These are phyloP conservation scores for Zaprionus capensis DNA, from an alignment of 1,140 invertebrate genomes.

Conservation along the genomic window DNA sequence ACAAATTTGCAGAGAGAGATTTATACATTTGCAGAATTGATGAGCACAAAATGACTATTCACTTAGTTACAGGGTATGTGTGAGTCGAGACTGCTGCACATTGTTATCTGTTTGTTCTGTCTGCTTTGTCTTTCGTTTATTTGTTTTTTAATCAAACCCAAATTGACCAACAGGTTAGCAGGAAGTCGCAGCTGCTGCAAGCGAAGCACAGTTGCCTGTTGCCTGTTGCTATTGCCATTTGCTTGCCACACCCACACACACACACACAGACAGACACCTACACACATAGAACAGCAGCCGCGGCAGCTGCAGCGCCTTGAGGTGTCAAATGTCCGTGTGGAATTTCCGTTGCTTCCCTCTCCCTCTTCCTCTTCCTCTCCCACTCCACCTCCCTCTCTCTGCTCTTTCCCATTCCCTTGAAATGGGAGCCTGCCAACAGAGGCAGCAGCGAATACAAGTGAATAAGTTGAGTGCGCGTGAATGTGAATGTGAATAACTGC, in stretches of 20 bases:
- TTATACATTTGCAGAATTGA: too few relatives aligned
- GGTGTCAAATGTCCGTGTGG: slow-evolving; percentile 54
- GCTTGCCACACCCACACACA: slow-evolving; percentile 14
- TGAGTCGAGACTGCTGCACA: not conserved
- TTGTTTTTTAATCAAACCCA: slow-evolving; percentile 35
- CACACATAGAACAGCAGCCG: not conserved
- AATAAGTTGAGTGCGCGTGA: slow-evolving; percentile 18
- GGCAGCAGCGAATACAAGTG: slow-evolving; percentile 14
- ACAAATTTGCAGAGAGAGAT: not conserved
- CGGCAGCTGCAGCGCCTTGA: slow-evolving; percentile 15
- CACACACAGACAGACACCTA: not conserved
- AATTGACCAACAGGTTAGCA: slow-evolving; percentile 17
- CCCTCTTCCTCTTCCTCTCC: not conserved
- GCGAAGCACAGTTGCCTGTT: slow-evolving; percentile 3
- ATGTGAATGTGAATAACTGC: slow-evolving; percentile 23
- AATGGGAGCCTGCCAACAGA: slow-evolving; percentile 46
- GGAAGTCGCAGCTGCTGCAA: slow-evolving; percentile 15
- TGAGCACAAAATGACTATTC: too few relatives aligned
- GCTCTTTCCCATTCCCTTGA: slow-evolving; percentile 10
- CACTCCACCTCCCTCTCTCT: not conserved
- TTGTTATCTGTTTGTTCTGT: not conserved
- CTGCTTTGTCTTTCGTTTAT: slow-evolving; percentile 5
- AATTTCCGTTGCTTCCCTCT: slow-evolving; percentile 28
- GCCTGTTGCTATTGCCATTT: slow-evolving; percentile 20
- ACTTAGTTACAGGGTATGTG: not conserved